Base-by-base conservation (phyloP, 2,797 vertebrate genomes). In the Poecilia velifera region DNA sequence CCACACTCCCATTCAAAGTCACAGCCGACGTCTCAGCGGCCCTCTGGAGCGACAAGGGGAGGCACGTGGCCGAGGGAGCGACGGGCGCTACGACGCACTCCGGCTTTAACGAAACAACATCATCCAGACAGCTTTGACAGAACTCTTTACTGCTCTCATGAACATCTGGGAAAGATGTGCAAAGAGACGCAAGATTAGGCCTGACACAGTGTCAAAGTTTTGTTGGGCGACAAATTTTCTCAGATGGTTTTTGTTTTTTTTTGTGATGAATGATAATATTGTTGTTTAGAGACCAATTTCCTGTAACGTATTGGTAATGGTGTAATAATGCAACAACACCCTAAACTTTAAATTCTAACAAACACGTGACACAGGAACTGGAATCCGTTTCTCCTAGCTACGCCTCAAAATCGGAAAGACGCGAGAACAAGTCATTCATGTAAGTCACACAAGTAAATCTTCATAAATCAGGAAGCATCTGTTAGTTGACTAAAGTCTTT, bases 1-100 rank as follows among this genome's bases (percentile, higher is more conserved):
- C 91, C 87, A 88, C 91, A 64, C 88, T 84, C 74, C 82, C 92
- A 90, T 91, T 93, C 93, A 95, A 94, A 95, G 96, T 95, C 94
- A 95, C 34, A 89, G 87, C 87, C 77, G 45, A 89, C 86, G 87
- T 92, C 82, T 85, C 82, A 82, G 84, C 72, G 77, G 86, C 79
- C 68, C 62, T 79, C 78, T 86, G 80, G 89, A 77, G 77, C 76
- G 75, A 74, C 34, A 39, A 39, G 77, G 49, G 78, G 85, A 83
- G 87, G 83, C 90, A 80, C 74, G 83, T 85, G 86, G 89, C 87
- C 62, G 51, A 79, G 53, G 22, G 41, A 57, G 66, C 31, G 59
- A 79, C 18, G 49, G 64, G 55, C 66, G 6, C 73, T 45, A 36
- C 78, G 79, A 57, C 59, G 43, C 31, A 16, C 57, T 31, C 4